Evolutionary conservation across 2,113 vertebrate species (phyloP).

Genomic region (Silurus meridionalis): DNA sequence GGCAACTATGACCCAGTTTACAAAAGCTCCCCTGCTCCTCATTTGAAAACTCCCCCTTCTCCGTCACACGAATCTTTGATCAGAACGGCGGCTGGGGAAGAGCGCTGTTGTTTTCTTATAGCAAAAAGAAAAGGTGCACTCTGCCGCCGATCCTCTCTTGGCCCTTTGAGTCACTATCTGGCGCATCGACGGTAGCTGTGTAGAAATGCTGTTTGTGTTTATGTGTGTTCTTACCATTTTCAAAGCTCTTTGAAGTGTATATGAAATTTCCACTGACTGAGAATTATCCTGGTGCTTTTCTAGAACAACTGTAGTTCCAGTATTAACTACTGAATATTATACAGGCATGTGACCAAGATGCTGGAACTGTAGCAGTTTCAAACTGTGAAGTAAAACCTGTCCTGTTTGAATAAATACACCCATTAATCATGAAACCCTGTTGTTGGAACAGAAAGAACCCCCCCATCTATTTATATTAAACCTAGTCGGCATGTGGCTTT

Average conservation of each 20-base stretch:
- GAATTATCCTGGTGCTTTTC: not conserved
- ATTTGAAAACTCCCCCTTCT: constrained; percentile 60
- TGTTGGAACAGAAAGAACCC: constrained; percentile 39
- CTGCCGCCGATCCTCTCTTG: constrained; percentile 47
- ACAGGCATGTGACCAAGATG: not conserved
- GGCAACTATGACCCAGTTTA: constrained; percentile 69
- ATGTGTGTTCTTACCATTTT: constrained; percentile 27
- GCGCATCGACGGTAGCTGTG: constrained; percentile 48
- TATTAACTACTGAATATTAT: not conserved
- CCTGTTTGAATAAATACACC: constrained; percentile 26
- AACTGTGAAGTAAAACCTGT: constrained; percentile 2
- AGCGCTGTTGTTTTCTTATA: constrained; percentile 70
- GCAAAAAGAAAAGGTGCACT: constrained; percentile 55
- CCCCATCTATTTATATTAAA: constrained; percentile 56
- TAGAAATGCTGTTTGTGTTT: constrained; percentile 39
- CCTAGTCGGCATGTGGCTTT: constrained; percentile 52
- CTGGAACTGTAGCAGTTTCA: not conserved
- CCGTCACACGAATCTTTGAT: constrained; percentile 65
- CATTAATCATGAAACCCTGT: constrained; percentile 36
- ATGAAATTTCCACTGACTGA: constrained; percentile 4
- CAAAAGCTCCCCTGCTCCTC: constrained; percentile 60
- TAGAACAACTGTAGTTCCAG: not conserved
- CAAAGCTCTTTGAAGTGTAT: not conserved
- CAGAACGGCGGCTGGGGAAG: constrained; percentile 66
- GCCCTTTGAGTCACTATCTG: constrained; percentile 63